Conservation (phyloP, 2,888 invertebrate genomes). For the Norana najaformis region DNA sequence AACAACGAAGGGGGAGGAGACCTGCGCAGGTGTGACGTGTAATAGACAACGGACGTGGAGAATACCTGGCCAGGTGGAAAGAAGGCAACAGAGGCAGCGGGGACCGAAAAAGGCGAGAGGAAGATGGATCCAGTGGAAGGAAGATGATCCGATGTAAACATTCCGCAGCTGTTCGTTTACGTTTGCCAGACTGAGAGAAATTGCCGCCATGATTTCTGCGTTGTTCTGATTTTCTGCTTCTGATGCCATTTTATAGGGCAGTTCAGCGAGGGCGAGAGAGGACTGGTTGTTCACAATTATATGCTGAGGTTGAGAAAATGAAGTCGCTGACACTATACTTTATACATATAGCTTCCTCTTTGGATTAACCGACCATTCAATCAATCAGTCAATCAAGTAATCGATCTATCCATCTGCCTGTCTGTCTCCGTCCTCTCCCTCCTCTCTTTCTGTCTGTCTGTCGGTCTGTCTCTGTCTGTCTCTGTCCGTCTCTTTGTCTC, state of each 20-base stretch:
- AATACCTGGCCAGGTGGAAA: not conserved
- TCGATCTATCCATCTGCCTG: no score
- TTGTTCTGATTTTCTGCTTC: not conserved
- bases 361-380: no score
- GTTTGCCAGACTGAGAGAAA: not conserved
- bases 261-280: no score
- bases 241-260: not conserved
- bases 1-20: not conserved
- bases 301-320: not conserved
- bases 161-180: constrained; percentile 1
- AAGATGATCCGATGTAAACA: not conserved
- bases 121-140: not conserved
- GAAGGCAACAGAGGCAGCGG: not conserved
- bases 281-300: no score
- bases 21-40: not conserved
- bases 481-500: no score
- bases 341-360: not conserved
- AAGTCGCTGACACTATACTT: not conserved
- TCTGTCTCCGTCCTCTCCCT: no score
- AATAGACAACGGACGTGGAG: not conserved
- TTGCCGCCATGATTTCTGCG: not conserved
- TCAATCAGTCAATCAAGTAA: no score
- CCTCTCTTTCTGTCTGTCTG: no score
- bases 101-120: not conserved
- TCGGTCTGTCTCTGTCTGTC: no score